Evolutionary conservation across 1,140 invertebrate species (phyloP).

Genomic region (Asobara japonica): DNA sequence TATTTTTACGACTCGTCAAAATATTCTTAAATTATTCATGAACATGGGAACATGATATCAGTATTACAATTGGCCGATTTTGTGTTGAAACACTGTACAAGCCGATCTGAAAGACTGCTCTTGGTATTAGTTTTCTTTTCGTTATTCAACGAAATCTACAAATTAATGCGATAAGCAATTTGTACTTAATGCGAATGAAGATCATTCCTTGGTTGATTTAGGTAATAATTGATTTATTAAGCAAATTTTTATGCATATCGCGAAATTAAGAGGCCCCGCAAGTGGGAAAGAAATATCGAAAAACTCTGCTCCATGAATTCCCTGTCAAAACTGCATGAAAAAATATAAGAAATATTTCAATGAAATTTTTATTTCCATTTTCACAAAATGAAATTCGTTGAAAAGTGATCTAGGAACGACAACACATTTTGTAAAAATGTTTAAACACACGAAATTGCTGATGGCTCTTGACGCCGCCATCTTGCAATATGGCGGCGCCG

Average conservation of each 20-base stretch:
- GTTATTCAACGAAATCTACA: neutral
- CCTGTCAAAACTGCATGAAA: no score
- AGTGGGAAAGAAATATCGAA: no score
- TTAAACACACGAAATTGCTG: no score
- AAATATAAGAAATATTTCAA: no score
- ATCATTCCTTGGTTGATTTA: slow-evolving; percentile 12
- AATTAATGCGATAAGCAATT: neutral
- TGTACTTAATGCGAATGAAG: neutral
- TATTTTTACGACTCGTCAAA: neutral
- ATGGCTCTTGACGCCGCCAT: no score
- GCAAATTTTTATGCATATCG: neutral
- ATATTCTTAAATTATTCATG: slow-evolving; percentile 1
- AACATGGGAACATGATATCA: neutral
- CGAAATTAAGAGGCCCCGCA: no score
- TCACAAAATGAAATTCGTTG: no score
- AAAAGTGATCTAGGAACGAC: no score
- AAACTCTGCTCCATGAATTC: no score
- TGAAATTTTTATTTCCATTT: no score
- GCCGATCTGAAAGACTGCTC: neutral
- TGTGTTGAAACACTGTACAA: neutral
- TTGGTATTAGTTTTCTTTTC: slow-evolving; percentile 5
- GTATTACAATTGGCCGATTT: slow-evolving; percentile 4
- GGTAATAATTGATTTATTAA: slow-evolving; percentile 33
- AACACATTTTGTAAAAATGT: no score
- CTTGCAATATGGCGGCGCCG: no score